phyloP scores from a whole-genome alignment of 1,140 invertebrate species.

The Pomacea maculata region DNA sequence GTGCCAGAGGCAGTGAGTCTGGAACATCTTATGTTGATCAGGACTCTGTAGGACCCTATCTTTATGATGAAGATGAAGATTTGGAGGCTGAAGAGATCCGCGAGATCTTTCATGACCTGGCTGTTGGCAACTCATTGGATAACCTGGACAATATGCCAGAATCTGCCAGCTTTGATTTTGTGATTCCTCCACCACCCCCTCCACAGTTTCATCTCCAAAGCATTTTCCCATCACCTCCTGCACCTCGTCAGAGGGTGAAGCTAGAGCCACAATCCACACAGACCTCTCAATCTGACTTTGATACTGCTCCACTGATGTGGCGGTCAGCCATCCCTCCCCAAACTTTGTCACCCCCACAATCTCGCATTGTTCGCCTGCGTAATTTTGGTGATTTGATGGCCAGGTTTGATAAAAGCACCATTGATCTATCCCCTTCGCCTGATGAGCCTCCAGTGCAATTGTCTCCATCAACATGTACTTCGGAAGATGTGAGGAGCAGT shows the following conservation, averaged over 20 bases:
- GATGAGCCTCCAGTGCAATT: constrained; percentile 53
- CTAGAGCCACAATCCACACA: constrained; percentile 22
- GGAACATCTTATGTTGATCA: constrained; percentile 49
- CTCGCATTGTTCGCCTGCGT: constrained; percentile 49
- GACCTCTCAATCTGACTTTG: constrained; percentile 2
- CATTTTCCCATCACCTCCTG: constrained; percentile 40
- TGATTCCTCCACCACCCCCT: constrained; percentile 52
- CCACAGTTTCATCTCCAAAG: constrained; percentile 36
- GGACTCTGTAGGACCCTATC: constrained; percentile 48
- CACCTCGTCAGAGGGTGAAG: constrained; percentile 30
- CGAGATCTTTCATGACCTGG: constrained; percentile 50
- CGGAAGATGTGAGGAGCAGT: constrained; percentile 55
- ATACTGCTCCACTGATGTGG: constrained; percentile 28
- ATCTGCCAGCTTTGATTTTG: constrained; percentile 59
- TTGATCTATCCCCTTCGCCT: constrained; percentile 58
- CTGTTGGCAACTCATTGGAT: constrained; percentile 45
- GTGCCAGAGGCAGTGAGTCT: constrained; percentile 19
- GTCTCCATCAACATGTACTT: constrained; percentile 52
- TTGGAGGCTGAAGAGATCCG: constrained; percentile 55
- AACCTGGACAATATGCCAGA: constrained; percentile 55
- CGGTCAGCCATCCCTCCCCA: constrained; percentile 29
- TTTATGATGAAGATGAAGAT: constrained; percentile 54
- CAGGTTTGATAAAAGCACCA: constrained; percentile 51
- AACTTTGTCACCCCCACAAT: constrained; percentile 52
- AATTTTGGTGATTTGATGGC: constrained; percentile 54